Base-by-base conservation (phyloP, 2,888 invertebrate species). In the Chesias legatella region DNA sequence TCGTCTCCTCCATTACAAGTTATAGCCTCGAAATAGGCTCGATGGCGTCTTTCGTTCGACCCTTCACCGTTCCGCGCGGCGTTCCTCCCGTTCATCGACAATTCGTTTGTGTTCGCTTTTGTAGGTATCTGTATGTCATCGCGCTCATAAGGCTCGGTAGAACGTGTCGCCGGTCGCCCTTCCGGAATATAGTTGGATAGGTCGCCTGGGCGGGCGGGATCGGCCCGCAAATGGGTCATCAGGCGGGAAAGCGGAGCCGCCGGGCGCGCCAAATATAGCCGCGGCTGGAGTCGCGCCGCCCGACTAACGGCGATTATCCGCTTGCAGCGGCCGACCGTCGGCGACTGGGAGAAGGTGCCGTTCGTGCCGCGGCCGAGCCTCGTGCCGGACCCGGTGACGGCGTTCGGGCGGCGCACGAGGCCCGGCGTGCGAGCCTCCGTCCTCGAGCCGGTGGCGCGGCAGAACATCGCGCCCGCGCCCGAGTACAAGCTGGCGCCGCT, bases 261-360 rank as follows among this genome's bases (percentile, higher is more conserved):
- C 81, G 78, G 58, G 76, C 89, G 89, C 82, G 83, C 89, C 89
- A 89, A 89, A 89, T 89, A 89, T 89, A 89, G 89, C 77, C 88
- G 77, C 81, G 83, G 76, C 86, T 86, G 88, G 86, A 81, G 78
- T 63, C 73, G 73, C 77, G 74, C 70, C 78, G 82, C 70, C 73
- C 80, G 79, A 80, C 77, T 86, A 88, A 86, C 81, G 84, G 81
- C 79, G 80, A 83, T 86, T 88, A 73, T 86, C 76, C 81, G 81
- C 88, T 92, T 92, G 88, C 92, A 94, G 94, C 93, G 91, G 86
- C 91, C 91, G 79, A 85, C 89, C 64, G 86, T 90, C 80, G 93
- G 95, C 71, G 94, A 95, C 69, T 95, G 95, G 95, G 94, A 95
- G 86, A 94, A 94, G 91, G 94, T 94, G 82, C 95, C 95, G 67